A percentile compares a stretch with the other conserved stretches of the same genome.
Conservation (phyloP, 2,113 vertebrate genomes). For the Scolopax mira region DNA sequence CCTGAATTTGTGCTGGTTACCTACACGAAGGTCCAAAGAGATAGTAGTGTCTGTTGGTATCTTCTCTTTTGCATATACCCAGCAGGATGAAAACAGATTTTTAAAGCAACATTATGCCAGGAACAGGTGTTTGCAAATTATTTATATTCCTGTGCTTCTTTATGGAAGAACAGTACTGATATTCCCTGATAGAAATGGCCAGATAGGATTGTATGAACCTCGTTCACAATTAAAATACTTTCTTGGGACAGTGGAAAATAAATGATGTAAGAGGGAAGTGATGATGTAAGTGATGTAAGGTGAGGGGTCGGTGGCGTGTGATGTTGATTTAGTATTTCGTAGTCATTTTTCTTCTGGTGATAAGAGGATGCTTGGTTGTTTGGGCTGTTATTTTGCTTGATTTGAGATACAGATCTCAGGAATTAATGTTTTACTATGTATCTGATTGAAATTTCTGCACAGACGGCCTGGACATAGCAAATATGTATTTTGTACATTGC, state of each 20-base stretch:
- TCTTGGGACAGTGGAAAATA: background rate
- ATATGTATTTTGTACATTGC: background rate
- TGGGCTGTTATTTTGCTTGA: background rate
- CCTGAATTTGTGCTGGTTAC: background rate
- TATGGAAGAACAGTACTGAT: background rate
- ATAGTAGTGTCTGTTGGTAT: background rate
- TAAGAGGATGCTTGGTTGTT: background rate
- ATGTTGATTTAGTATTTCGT: background rate
- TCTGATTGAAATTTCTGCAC: background rate
- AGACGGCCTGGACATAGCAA: background rate
- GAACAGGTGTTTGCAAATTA: background rate
- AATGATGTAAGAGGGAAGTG: background rate
- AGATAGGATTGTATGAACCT: background rate
- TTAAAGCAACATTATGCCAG: background rate
- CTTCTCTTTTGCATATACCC: background rate
- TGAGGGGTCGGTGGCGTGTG: fast-evolving
- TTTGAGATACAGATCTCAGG: background rate
- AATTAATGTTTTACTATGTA: background rate
- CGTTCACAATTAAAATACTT: fast-evolving
- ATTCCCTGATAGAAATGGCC: background rate
- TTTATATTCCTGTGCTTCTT: background rate
- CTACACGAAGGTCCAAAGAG: background rate
- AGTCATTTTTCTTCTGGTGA: background rate
- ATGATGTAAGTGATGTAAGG: background rate
- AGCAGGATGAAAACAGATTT: background rate